Evolutionary conservation across 2,113 vertebrate genomes (phyloP).

Genomic region (Sarotherodon lohbergeri): DNA sequence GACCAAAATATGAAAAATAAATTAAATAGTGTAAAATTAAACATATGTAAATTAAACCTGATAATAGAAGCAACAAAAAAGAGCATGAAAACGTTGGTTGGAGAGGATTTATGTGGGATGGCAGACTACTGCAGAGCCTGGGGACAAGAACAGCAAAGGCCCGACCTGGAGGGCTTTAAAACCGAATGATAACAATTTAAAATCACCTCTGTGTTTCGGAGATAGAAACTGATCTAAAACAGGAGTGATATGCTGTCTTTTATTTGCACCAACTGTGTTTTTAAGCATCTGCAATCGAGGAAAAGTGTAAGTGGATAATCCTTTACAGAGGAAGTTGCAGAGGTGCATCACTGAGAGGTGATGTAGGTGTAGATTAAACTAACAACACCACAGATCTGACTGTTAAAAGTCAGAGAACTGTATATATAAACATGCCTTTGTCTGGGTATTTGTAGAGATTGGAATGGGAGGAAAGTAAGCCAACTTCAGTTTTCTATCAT

Average conservation of each 20-base stretch:
- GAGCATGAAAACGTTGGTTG: neutral
- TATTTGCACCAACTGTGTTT: neutral
- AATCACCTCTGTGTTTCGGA: neutral
- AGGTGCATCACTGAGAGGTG: neutral
- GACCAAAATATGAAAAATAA: neutral
- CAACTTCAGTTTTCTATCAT: neutral
- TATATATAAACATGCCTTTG: fast-evolving
- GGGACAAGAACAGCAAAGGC: neutral
- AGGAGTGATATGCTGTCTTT: neutral
- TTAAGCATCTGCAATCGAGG: fast-evolving
- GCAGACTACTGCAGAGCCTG: neutral
- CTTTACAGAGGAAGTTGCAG: neutral
- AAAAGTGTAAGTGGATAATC: neutral
- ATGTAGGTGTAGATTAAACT: neutral
- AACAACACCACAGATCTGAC: neutral
- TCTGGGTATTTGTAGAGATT: neutral
- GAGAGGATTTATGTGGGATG: neutral
- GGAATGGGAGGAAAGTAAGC: neutral
- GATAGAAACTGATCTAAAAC: neutral
- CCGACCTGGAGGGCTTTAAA: neutral
- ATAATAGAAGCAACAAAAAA: neutral
- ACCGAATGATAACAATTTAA: neutral
- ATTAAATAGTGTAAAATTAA: neutral
- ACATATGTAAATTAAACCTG: neutral
- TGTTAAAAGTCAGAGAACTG: fast-evolving